A percentile compares a stretch with the other conserved stretches of the same genome.
These are phyloP conservation scores for Triops longicaudatus DNA, from an alignment of 1,140 invertebrate species.

Conservation along the genomic window DNA sequence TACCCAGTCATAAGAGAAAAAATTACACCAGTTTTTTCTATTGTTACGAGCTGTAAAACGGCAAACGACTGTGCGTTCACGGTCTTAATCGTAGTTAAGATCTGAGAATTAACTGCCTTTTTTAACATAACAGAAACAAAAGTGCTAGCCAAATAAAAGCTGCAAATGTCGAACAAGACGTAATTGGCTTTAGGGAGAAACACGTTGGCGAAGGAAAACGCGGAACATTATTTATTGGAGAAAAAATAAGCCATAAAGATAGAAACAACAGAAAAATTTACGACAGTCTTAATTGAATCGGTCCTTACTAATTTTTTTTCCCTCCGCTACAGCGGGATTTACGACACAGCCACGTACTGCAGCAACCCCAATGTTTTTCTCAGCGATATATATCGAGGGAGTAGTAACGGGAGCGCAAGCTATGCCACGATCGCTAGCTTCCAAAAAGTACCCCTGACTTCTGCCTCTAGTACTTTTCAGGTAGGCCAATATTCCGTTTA, in stretches of 20 bases:
- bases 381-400: conserved; percentile 7
- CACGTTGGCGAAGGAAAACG: too few species aligned
- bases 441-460: conserved; percentile 10
- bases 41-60: neutral
- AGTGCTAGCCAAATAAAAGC: too few species aligned
- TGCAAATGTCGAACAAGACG: too few species aligned
- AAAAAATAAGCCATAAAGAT: neutral
- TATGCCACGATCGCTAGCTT: conserved; percentile 23
- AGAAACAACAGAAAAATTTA: neutral
- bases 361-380: conserved; percentile 17
- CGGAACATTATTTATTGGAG: too few species aligned
- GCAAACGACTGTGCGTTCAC: too few species aligned
- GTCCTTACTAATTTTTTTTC: neutral
- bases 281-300: neutral
- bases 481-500: neutral
- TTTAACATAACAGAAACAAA: too few species aligned
- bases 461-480: neutral
- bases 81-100: too few species aligned
- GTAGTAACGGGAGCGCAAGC: conserved; percentile 4
- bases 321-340: neutral
- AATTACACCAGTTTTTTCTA: neutral
- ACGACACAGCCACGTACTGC: conserved; percentile 18
- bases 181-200: too few species aligned
- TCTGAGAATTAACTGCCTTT: too few species aligned
- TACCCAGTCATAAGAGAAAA: neutral